Evolutionary conservation across 2,113 vertebrate genomes (phyloP), one percentile per base, ranked within the genome.

Genomic region (Pituophis catenifer): DNA sequence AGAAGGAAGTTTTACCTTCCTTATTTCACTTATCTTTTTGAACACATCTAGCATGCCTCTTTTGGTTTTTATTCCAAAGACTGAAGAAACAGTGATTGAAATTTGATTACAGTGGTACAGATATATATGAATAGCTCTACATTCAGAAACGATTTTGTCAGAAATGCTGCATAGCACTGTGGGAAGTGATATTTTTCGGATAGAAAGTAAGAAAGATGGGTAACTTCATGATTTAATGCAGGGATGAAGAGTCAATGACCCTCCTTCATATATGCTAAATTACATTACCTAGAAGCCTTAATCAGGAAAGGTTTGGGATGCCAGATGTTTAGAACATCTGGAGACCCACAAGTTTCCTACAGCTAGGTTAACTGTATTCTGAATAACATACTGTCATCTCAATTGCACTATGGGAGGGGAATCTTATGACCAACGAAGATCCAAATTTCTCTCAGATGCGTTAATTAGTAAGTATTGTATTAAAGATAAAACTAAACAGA

Each of bases 21-120:
- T 93, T 93, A 94, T 93, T 89, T 52, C 12, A 75, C 13, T 70
- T 90, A 19, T 52, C 33, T 75, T 93, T 75, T 91, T 94, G 94
- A 10, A 24, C 53, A 86, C 10, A 24, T 90, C 29, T 26, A 88
- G n/a, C 87, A 52, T 54, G 7, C 90, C 88, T 23, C 93, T 89
- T 90, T 91, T 91, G 93, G 50, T 91, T 88, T 86, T n/a, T 91
- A 0, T 91, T 44, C 2, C 33, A 81, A 81, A 38, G 15, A 9
- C 75, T 81, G 33, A 52, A 95, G 11, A 88, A 95, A 90, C 58
- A 2, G 62, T 33, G 11, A 1, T 88, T 44, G 88, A 54, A 48
- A 8, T 90, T 94, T 12, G 13, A 3, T 19, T 87, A 13, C 0
- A 88, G 91, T 87, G 26, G 8, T 3, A 54, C 8, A 95, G 54